These are phyloP conservation scores for Pleuronectes platessa DNA, from an alignment of 2,113 vertebrate genomes.

Conservation along the genomic window DNA sequence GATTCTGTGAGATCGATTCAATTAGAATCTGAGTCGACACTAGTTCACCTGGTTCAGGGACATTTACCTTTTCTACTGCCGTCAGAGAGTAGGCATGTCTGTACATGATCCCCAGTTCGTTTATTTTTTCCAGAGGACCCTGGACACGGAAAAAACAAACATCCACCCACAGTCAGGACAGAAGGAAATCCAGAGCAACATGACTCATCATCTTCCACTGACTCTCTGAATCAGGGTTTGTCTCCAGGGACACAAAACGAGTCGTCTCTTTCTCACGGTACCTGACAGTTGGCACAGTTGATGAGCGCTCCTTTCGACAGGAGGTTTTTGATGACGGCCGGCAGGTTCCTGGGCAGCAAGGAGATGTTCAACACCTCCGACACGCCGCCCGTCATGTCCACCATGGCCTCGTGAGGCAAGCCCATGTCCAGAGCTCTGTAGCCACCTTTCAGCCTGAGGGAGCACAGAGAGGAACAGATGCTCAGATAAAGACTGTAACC, in stretches of 20 bases:
- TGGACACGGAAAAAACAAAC: constrained; percentile 35
- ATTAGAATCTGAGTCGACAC: not conserved
- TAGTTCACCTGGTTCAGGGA: not conserved
- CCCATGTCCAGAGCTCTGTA: constrained; percentile 83
- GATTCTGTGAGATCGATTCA: not conserved
- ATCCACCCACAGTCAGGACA: constrained; percentile 22
- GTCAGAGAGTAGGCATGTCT: constrained; percentile 84
- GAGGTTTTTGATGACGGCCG: constrained; percentile 58
- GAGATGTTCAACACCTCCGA: constrained; percentile 68
- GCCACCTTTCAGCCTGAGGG: constrained; percentile 81
- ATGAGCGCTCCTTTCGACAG: constrained; percentile 80
- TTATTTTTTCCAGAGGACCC: constrained; percentile 74
- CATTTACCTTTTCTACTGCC: constrained; percentile 74
- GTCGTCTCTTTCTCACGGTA: constrained; percentile 1
- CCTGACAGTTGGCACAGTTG: constrained; percentile 81
- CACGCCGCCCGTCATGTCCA: constrained; percentile 83
- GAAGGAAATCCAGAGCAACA: not conserved
- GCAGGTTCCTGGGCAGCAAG: constrained; percentile 57
- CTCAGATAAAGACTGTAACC: too few species aligned
- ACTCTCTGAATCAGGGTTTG: too few species aligned
- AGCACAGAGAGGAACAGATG: not conserved
- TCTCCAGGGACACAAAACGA: too few species aligned
- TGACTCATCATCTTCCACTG: constrained; percentile 21
- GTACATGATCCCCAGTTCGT: constrained; percentile 78
- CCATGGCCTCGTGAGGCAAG: constrained; percentile 84